Conservation (phyloP, 2,797 vertebrate species). For the Hypotaenidia philippensis region DNA sequence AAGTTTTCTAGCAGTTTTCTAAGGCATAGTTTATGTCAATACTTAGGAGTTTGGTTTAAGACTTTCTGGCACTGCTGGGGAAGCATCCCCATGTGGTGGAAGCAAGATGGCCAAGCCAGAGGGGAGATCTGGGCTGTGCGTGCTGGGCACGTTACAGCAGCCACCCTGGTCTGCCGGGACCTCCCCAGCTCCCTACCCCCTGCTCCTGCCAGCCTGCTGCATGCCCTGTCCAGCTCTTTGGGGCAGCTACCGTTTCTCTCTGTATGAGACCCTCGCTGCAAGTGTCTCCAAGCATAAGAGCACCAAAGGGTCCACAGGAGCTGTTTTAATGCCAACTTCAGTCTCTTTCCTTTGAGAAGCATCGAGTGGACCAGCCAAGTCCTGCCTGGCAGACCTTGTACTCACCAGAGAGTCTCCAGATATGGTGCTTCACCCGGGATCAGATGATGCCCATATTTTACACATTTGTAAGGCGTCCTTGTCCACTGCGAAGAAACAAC, state of each 20-base stretch:
- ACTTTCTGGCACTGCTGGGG: background rate
- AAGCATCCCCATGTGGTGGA: fast-evolving
- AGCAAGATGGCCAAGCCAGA: fast-evolving
- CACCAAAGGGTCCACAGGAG: background rate
- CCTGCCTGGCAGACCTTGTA: background rate
- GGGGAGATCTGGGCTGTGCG: background rate
- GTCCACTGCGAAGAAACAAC: background rate
- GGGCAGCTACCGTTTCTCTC: background rate
- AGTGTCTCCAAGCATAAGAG: fast-evolving
- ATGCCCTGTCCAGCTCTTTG: fast-evolving
- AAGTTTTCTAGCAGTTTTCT: background rate
- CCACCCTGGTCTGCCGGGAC: background rate
- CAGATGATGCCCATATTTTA: background rate
- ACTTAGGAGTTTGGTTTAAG: background rate
- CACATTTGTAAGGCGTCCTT: background rate
- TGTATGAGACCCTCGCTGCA: fast-evolving
- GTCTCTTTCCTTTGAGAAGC: background rate
- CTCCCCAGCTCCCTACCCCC: no score
- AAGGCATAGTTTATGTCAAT: background rate
- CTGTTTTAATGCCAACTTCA: background rate
- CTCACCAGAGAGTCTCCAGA: background rate
- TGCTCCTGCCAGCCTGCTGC: background rate
- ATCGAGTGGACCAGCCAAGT: background rate
- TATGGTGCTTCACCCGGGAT: background rate
- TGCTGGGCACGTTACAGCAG: fast-evolving